These are phyloP conservation scores for Drosophila sordidula DNA, from an alignment of 2,888 invertebrate species.

Conservation along the genomic window DNA sequence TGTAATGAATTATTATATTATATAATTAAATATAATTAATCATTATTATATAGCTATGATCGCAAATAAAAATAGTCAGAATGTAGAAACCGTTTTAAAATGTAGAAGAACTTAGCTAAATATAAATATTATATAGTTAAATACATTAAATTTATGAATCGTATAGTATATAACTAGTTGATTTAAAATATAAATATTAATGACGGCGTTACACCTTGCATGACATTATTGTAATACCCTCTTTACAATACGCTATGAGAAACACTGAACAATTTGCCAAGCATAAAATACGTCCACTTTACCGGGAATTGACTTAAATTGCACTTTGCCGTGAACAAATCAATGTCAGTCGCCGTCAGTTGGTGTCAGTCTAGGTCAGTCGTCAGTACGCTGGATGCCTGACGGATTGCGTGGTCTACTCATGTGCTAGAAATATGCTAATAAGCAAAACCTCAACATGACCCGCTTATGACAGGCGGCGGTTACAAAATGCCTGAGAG, in stretches of 20 bases:
- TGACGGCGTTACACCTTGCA: background rate
- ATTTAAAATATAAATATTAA: too few species aligned
- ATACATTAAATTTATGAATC: too few species aligned
- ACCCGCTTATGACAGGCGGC: slow-evolving; percentile 13
- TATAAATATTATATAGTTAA: too few species aligned
- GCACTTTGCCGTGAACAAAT: slow-evolving; percentile 41
- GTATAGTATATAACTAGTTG: too few species aligned
- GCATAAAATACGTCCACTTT: slow-evolving; percentile 2
- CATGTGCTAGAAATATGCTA: slow-evolving; percentile 26
- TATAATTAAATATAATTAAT: too few species aligned
- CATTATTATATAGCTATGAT: too few species aligned
- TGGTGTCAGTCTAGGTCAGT: slow-evolving; percentile 29
- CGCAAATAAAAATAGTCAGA: too few species aligned
- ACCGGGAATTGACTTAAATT: slow-evolving; percentile 9
- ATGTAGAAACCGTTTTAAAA: too few species aligned
- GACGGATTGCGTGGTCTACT: slow-evolving; percentile 48
- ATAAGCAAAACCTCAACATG: slow-evolving; percentile 43
- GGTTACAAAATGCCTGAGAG: slow-evolving; percentile 6
- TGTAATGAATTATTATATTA: too few species aligned
- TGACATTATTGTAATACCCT: background rate
- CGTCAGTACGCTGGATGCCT: slow-evolving; percentile 32
- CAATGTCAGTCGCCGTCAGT: slow-evolving; percentile 57
- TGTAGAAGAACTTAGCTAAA: too few species aligned
- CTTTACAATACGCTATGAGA: background rate
- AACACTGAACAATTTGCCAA: slow-evolving; percentile 43